Evolutionary conservation across 2,888 invertebrate genomes (phyloP).

Genomic region (Tuta absoluta): DNA sequence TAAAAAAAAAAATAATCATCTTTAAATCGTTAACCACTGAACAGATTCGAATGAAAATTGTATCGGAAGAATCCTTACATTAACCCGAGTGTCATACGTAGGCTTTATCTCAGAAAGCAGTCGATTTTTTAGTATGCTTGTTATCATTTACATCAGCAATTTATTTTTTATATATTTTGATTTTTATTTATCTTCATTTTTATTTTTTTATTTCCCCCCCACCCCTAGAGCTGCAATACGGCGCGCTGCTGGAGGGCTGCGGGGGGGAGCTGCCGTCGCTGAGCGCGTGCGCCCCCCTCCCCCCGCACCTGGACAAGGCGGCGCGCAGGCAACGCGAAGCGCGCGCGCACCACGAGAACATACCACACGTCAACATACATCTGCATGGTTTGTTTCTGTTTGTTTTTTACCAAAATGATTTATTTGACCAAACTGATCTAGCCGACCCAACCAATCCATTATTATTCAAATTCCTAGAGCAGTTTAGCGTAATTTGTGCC

Average conservation of each 20-base stretch:
- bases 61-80: no score
- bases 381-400: conserved; percentile 86
- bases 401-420: conserved; percentile 30
- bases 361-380: conserved; percentile 90
- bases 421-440: no score
- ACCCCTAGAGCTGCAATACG: conserved; percentile 81
- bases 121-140: neutral
- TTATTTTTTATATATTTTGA: neutral
- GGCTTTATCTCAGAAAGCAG: no score
- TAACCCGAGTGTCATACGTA: no score
- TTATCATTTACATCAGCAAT: neutral
- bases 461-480: no score
- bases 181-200: conserved; percentile 13
- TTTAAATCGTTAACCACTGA: no score
- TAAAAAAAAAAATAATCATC: no score
- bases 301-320: conserved; percentile 83
- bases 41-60: no score
- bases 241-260: conserved; percentile 77
- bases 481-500: no score
- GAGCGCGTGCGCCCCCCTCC: conserved; percentile 74
- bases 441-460: no score
- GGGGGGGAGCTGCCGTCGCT: conserved; percentile 79
- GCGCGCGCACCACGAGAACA: conserved; percentile 87
- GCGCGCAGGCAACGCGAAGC: conserved; percentile 80
- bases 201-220: neutral